A percentile compares a stretch with the other conserved stretches of the same genome.
phyloP scores from a whole-genome alignment of 1,140 invertebrate genomes.

The Atta texana region DNA sequence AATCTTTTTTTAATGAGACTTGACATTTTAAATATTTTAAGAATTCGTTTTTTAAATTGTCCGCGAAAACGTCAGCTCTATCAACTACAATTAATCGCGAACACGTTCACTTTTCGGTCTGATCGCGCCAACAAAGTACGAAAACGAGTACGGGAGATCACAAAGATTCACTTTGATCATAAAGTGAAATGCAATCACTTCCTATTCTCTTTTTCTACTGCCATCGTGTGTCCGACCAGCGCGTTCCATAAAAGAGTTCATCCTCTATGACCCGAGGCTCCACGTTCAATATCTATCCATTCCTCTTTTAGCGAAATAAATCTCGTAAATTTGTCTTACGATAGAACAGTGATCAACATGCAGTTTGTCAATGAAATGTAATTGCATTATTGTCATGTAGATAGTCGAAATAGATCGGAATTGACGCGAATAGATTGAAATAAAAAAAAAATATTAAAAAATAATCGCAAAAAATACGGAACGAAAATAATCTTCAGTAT shows the following conservation, averaged over 20 bases:
- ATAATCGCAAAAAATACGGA: background rate
- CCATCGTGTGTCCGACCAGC: constrained; percentile 39
- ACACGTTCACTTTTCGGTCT: constrained; percentile 51
- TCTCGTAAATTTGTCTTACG: constrained; percentile 25
- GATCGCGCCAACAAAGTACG: background rate
- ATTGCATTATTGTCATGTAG: constrained; percentile 1
- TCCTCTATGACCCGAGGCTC: constrained; percentile 64
- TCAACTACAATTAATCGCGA: background rate
- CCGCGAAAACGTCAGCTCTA: background rate
- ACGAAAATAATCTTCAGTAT: background rate
- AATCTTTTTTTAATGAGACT: background rate
- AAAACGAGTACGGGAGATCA: constrained; percentile 16
- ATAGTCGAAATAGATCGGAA: background rate
- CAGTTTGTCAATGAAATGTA: constrained; percentile 10
- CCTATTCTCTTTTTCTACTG: constrained; percentile 53
- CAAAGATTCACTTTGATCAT: constrained; percentile 70
- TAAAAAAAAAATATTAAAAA: constrained; percentile 1
- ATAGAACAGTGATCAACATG: background rate
- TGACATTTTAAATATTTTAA: background rate
- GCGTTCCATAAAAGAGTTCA: constrained; percentile 64
- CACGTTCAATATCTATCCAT: constrained; percentile 50
- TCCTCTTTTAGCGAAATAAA: constrained; percentile 32
- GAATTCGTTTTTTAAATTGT: background rate
- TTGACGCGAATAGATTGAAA: background rate
- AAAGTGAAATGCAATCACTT: constrained; percentile 73